Evolutionary conservation across 2,888 invertebrate species (phyloP), one percentile per base, ranked within the genome.

Genomic region (Lochmaea capreae): DNA sequence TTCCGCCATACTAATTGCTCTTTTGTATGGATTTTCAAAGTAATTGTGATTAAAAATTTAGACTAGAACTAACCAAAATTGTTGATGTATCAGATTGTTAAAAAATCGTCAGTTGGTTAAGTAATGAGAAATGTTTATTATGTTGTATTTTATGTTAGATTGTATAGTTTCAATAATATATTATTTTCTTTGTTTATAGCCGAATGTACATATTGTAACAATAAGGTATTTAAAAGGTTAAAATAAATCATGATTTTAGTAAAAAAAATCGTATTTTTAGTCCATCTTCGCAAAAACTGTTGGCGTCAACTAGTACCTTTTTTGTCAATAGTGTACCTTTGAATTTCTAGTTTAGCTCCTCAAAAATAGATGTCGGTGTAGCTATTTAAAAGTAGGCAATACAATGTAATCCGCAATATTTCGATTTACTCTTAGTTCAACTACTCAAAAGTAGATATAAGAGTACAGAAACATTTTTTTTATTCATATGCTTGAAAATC

Each of bases 141-240:
- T 62, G 57, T 58, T 67, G 65, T 74, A 74, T 80, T 77, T 78
- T 77, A 77, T 76, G 74, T 80, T 79, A 79, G 76, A 71, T 63
- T 73, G 74, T 74, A 74, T 76, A 76, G 71, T 76, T 77, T 77
- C 72, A 77, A 78, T 77, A 79, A 76, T 80, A 79, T 79, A 79
- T 70, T 70, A 67, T 77, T 78, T 73, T 76, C 72, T 39, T 67
- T 80, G 79, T 80, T 79, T 69, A 78, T 79, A 80, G 72, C 54
- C 73, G 75, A 72, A 72, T 80, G 79, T 80, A 80, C 76, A 80
- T 80, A 79, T 77, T 74, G 74, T 74, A 74, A 62, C 72, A 54
- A 71, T 77, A 73, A 76, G 79, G 80, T 79, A 80, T 79, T 77
- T 72, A 77, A 73, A 77, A 75, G 58, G 18, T 70, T 58, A 52